These are phyloP conservation scores for Orchesella cincta DNA, from an alignment of 1,140 invertebrate genomes.

Conservation along the genomic window DNA sequence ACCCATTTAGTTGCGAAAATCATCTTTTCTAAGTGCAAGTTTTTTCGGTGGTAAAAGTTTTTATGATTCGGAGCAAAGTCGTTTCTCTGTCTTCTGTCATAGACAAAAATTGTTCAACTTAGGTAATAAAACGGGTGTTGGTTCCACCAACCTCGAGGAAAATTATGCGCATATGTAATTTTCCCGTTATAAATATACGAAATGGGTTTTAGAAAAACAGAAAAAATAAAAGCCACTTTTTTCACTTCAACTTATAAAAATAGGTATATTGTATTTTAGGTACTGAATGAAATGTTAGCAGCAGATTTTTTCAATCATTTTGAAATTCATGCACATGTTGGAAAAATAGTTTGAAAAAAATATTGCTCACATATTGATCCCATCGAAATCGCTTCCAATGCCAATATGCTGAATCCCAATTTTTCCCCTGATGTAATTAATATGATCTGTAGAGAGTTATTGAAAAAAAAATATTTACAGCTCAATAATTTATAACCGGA, in stretches of 20 bases:
- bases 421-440: constrained; percentile 77
- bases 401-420: constrained; percentile 86
- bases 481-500: not conserved
- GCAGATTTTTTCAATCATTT: too few relatives aligned
- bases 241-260: too few relatives aligned
- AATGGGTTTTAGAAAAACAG: too few relatives aligned
- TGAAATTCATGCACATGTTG: not conserved
- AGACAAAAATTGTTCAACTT: constrained; percentile 14
- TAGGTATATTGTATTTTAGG: too few relatives aligned
- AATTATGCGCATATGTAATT: constrained; percentile 31
- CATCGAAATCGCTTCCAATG: constrained; percentile 82
- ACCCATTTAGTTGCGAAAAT: constrained; percentile 2
- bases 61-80: constrained; percentile 16
- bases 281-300: too few relatives aligned
- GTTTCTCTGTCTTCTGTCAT: constrained; percentile 29
- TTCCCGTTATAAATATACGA: not conserved
- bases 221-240: too few relatives aligned
- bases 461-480: not conserved
- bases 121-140: constrained; percentile 27
- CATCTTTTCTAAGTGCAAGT: not conserved
- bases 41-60: constrained; percentile 19
- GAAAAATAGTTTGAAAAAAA: constrained; percentile 16
- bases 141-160: not conserved
- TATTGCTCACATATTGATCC: constrained; percentile 74
- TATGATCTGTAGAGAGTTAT: constrained; percentile 74